Evolutionary conservation across 2,888 invertebrate genomes (phyloP), one percentile per base, ranked within the genome.

Genomic region (Piscicola geometra): DNA sequence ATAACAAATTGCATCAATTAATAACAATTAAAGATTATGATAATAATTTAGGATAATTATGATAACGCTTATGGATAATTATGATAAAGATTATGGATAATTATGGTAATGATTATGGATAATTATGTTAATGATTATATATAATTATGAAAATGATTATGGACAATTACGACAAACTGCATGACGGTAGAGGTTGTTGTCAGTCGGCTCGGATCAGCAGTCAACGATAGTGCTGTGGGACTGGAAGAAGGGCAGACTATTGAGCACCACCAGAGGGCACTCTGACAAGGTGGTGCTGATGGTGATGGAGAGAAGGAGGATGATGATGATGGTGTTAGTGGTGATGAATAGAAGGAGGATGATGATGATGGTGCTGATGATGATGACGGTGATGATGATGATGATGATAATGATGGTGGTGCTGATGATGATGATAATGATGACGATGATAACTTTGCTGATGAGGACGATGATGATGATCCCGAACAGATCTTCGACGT

Each of bases 211-310:
- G 67, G 86, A 86, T 75, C 81, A 80, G 36, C 80, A 83, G 76
- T 80, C 83, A 15, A 85, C 84, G 1, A 83, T 86, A 68, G 83
- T 82, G 80, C 83, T 85, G 0, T 86, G 86, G 86, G 84, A 85
- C 76, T 86, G 86, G 86, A 81, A 80, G 56, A 85, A 83, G 78
- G 86, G 85, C 21, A 85, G 84, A 78, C 80, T 85, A 30, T 76
- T 86, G 52, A 82, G 85, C 9, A 83, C 84, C 64, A 82, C 81
- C 18, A 78, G 82, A 74, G 85, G 84, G 3, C 85, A 85, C 77
- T 81, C 83, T 50, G 85, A 86, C 76, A 83, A 83, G 81, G 85
- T 85, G 79, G 76, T n/a, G n/a, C n/a, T n/a, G n/a, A n/a, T n/a
- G n/a, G n/a, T n/a, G n/a, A n/a, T n/a, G n/a, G n/a, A n/a, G n/a